phyloP scores from a whole-genome alignment of 2,888 invertebrate species.

The Oxystoma pomonae region DNA sequence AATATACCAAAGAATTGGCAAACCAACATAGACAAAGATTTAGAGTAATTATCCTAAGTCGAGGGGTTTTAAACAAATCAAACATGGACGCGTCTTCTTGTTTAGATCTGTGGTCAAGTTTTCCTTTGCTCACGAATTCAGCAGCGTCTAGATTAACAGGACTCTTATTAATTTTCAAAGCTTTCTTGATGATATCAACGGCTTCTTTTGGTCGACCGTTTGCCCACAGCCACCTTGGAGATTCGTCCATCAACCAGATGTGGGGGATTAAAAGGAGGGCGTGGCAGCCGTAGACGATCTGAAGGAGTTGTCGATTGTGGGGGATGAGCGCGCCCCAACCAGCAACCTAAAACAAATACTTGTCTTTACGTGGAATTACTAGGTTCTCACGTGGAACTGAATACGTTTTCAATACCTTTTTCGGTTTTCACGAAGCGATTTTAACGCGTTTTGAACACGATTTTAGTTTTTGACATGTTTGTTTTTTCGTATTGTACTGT shows the following conservation, averaged over 20 bases:
- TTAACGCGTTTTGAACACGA: too few species aligned
- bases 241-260: slow-evolving; percentile 88
- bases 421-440: too few species aligned
- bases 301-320: slow-evolving; percentile 67
- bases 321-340: slow-evolving; percentile 73
- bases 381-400: too few species aligned
- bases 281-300: slow-evolving; percentile 74
- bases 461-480: too few species aligned
- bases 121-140: slow-evolving; percentile 60
- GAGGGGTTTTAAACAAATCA: slow-evolving; percentile 78
- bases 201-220: slow-evolving; percentile 73
- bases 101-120: slow-evolving; percentile 44
- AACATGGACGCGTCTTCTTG: slow-evolving; percentile 53
- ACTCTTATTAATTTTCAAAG: slow-evolving; percentile 68
- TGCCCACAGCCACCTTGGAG: slow-evolving; percentile 84
- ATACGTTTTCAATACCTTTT: too few species aligned
- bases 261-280: slow-evolving; percentile 68
- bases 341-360: slow-evolving; percentile 46
- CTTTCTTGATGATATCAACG: slow-evolving; percentile 68
- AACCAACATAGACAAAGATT: slow-evolving; percentile 84
- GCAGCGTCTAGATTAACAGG: slow-evolving; percentile 60
- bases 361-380: too few species aligned
- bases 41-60: slow-evolving; percentile 71
- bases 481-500: too few species aligned
- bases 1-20: slow-evolving; percentile 83